Evolutionary conservation across 2,113 vertebrate genomes (phyloP), one percentile per base, ranked within the genome.

Genomic region (Gymnarchus niloticus): DNA sequence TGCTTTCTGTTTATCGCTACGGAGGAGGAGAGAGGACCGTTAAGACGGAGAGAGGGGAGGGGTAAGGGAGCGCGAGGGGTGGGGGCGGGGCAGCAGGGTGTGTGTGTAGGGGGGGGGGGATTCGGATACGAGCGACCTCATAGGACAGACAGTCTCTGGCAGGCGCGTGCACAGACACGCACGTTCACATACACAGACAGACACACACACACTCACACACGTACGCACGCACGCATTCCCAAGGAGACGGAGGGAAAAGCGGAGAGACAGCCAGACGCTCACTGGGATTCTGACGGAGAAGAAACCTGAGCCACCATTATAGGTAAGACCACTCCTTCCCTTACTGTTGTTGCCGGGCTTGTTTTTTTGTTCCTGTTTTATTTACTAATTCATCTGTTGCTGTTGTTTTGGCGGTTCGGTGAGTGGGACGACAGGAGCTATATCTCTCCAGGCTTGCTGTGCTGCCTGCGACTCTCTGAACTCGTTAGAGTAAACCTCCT

Each of bases 1-100:
- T 94, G 94, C 88, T 94, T 89, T 92, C 88, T 94, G 94, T 95
- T 95, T 95, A 94, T 95, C 90, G 92, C 90, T 90, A 88, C 88
- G 86, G 86, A 57, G 65, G 77, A 54, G 17, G 77, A 83, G 86
- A 57, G 85, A 51, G 80, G 41, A 44, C 51, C 9, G 56, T 54
- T 49, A 49, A 46, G 52, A 44, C 14, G 73, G 41, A 52, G 85
- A 33, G 23, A 33, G 9, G 46, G 52, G 84, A 44, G 28, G 54
- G 21, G 57, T 44, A 61, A 46, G 84, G 37, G 83, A 85, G 21
- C 3, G 69, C 46, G 73, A 19, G 77, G 52, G 73, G 52, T 1
- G 78, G 54, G 78, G 44, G 85, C 8, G 56, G 48, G 85, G 33
- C 56, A 21, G 46, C 48, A n/a, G 85, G n/a, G 49, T 48, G 84